A percentile compares a stretch with the other conserved stretches of the same genome.
Evolutionary conservation across 2,888 invertebrate genomes (phyloP).

Genomic region (Arge pagana): DNA sequence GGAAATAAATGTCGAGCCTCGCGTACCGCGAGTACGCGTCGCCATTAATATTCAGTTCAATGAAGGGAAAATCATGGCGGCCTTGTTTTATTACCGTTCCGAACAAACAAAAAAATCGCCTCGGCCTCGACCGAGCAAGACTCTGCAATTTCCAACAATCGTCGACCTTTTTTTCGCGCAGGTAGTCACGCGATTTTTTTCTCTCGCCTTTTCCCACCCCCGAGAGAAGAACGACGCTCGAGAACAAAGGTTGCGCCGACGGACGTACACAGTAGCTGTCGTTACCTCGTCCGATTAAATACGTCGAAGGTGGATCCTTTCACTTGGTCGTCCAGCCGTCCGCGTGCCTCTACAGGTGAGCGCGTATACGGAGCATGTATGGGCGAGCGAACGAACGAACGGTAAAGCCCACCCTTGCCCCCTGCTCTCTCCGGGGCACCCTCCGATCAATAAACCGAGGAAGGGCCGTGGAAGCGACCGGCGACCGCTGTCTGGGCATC

Average conservation of each 20-base stretch:
- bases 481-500: constrained; percentile 44
- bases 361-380: constrained; percentile 7
- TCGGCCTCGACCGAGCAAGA: too few relatives aligned
- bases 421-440: constrained; percentile 15
- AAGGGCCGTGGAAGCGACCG: constrained; percentile 42
- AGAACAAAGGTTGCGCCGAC: constrained; percentile 4
- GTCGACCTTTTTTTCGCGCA: neutral
- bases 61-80: too few relatives aligned
- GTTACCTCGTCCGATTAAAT: too few relatives aligned
- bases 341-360: constrained; percentile 14
- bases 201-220: neutral
- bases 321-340: constrained; percentile 8
- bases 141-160: too few relatives aligned
- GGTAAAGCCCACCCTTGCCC: constrained; percentile 9
- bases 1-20: neutral
- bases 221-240: neutral
- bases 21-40: too few relatives aligned
- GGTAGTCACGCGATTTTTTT: neutral
- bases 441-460: constrained; percentile 44
- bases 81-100: too few relatives aligned
- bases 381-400: too few relatives aligned
- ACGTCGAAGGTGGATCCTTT: neutral
- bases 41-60: too few relatives aligned
- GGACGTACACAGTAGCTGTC: too few relatives aligned
- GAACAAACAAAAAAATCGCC: too few relatives aligned